phyloP scores from a whole-genome alignment of 2,113 vertebrate genomes.

The Cyphomyrus discorhynchus region DNA sequence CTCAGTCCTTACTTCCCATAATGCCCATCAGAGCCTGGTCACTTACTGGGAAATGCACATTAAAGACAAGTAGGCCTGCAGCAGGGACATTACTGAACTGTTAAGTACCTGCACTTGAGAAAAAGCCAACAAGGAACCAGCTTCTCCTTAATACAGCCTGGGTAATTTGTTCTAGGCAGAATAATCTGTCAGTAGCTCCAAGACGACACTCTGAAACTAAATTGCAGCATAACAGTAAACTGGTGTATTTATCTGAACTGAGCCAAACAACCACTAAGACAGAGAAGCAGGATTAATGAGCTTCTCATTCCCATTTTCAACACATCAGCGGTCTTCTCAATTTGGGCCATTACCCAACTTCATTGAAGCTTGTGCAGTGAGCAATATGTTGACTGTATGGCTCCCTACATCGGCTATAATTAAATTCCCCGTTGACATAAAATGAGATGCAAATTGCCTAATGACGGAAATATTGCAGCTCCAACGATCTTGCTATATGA shows the following conservation, averaged over 20 bases:
- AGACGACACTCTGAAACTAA: background rate
- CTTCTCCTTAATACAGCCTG: background rate
- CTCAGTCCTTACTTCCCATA: background rate
- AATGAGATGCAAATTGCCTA: conserved; percentile 14
- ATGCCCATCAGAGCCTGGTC: background rate
- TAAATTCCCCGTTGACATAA: background rate
- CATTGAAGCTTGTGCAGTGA: background rate
- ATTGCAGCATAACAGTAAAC: background rate
- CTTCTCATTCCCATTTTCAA: background rate
- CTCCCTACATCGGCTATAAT: conserved; percentile 2
- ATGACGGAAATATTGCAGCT: background rate
- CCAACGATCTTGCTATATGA: background rate
- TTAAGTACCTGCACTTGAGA: background rate
- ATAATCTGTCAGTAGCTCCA: background rate
- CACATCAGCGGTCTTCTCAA: conserved; percentile 7
- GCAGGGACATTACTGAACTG: background rate
- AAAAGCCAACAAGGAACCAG: background rate
- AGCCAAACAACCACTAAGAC: background rate
- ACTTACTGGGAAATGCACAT: background rate
- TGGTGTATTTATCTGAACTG: background rate
- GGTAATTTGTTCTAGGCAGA: background rate
- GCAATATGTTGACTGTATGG: background rate
- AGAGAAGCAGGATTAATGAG: conserved; percentile 11
- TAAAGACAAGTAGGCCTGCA: background rate
- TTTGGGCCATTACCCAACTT: conserved; percentile 3